Evolutionary conservation across 2,888 invertebrate genomes (phyloP).

Genomic region (Oscheius sp.): DNA sequence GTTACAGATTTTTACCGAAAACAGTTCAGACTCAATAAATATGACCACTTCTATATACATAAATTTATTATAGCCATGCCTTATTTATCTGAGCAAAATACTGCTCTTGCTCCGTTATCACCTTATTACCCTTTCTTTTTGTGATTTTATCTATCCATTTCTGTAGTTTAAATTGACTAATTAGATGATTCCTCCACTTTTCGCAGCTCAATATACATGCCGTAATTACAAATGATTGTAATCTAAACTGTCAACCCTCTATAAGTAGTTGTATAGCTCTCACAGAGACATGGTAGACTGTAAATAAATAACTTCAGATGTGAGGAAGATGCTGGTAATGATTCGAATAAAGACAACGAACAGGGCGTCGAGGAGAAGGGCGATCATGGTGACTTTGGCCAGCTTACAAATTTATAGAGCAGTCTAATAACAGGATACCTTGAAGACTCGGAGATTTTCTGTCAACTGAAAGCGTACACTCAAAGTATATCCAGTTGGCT

Average conservation of each 20-base stretch:
- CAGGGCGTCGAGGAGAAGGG: background rate
- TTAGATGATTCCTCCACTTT: conserved; percentile 9
- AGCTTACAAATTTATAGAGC: background rate
- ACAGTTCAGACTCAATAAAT: too few species aligned
- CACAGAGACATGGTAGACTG: background rate
- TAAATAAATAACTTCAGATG: background rate
- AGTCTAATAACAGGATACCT: background rate
- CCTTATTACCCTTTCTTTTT: too few species aligned
- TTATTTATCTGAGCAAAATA: too few species aligned
- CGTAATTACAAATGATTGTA: background rate
- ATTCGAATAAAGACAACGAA: background rate
- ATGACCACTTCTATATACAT: too few species aligned
- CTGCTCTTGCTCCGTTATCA: too few species aligned
- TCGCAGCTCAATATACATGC: conserved; percentile 8
- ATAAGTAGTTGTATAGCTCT: background rate
- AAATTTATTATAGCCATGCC: too few species aligned
- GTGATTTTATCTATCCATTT: too few species aligned
- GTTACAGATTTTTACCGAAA: too few species aligned
- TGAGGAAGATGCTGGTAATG: background rate
- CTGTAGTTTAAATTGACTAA: background rate
- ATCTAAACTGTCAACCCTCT: background rate
- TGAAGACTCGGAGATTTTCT: conserved; percentile 13
- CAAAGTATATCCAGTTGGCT: background rate
- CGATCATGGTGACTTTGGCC: background rate
- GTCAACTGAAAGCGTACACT: conserved; percentile 16